Percentiles rank a stretch among this genome's conserved stretches.
Conservation (phyloP, 53 echinoderm and acorn worm species). For the Actinopyga echinites region DNA sequence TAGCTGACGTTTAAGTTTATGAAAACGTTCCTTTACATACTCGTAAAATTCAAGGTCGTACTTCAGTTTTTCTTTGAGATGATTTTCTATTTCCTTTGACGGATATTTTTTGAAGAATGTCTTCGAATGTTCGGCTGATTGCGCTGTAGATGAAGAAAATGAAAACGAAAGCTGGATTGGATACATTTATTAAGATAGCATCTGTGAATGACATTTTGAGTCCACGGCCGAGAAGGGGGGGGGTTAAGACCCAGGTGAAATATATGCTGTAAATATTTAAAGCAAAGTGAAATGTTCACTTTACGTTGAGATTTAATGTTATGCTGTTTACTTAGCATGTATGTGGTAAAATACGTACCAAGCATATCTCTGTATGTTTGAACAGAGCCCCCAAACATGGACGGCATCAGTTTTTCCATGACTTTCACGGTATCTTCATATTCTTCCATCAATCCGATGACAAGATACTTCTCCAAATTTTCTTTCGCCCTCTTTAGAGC, state of each 20-base stretch:
- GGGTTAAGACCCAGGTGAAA: too few relatives aligned
- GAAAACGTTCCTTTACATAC: constrained; percentile 33
- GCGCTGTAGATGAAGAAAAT: not conserved
- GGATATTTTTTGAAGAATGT: constrained; percentile 34
- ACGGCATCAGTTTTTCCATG: constrained; percentile 56
- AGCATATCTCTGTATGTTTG: constrained; percentile 38
- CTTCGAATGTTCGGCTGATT: constrained; percentile 19
- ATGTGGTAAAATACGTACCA: constrained; percentile 15
- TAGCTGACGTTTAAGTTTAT: constrained; percentile 20
- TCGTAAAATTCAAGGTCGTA: constrained; percentile 43
- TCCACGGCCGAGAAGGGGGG: too few relatives aligned
- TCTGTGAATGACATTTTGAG: too few relatives aligned
- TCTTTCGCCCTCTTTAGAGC: constrained; percentile 50
- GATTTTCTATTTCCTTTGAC: constrained; percentile 13
- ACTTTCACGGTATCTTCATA: constrained; percentile 54
- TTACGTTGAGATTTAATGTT: too few relatives aligned
- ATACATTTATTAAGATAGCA: too few relatives aligned
- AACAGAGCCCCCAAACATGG: constrained; percentile 37
- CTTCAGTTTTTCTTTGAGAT: constrained; percentile 31
- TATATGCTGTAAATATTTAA: too few relatives aligned
- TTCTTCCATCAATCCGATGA: constrained; percentile 58
- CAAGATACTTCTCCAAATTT: constrained; percentile 52
- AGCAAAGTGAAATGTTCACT: too few relatives aligned
- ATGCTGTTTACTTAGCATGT: too few relatives aligned
- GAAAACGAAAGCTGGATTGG: not conserved